Base-by-base conservation (phyloP, 2,888 invertebrate genomes). In the Erynnis tages region DNA sequence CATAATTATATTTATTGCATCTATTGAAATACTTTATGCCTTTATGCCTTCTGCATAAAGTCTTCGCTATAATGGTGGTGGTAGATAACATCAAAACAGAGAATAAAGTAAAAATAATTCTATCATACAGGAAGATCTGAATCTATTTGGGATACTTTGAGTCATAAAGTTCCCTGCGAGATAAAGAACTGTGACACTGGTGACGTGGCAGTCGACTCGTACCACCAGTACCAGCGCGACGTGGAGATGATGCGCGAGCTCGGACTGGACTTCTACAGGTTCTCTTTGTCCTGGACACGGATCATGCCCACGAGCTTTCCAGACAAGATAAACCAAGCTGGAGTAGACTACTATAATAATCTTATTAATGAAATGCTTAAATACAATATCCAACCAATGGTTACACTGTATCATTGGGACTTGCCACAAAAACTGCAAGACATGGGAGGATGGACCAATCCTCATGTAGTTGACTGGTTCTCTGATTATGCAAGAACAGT, bases 141-240 rank as follows among this genome's bases (percentile, higher is more conserved):
- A 70, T 91, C 83, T 48, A 92, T 92, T 54, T 93, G 93, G 93
- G 93, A 93, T 69, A 79, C 71, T 46, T 73, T 91, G 60, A 85
- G 91, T 0, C 91, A 91, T 29, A 50, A 46, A 5, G 29, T 63
- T 1, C 72, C 91, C 0, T 89, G 90, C 10, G 74, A 79, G 37
- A 87, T 92, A 14, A 69, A 53, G 2, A 91, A 92, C 62, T 65
- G 80, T 11, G 86, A 90, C 8, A 92, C 87, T 54, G 93, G 88
- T 0, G 92, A 93, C 61, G 70, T 91, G 1, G 86, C 92, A 0
- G 80, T 8, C 2, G 25, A 40, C 7, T 40, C 38, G 1, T 40
- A 40, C n/a, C n/a, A 14, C 56, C 25, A 25, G 8, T 40, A 40
- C 25, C 13, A 40, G 14, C 23, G 38, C 23, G 38, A 40, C 14